Evolutionary conservation across 1,140 invertebrate genomes (phyloP), one percentile per base, ranked within the genome.

Genomic region (Maniola jurtina): DNA sequence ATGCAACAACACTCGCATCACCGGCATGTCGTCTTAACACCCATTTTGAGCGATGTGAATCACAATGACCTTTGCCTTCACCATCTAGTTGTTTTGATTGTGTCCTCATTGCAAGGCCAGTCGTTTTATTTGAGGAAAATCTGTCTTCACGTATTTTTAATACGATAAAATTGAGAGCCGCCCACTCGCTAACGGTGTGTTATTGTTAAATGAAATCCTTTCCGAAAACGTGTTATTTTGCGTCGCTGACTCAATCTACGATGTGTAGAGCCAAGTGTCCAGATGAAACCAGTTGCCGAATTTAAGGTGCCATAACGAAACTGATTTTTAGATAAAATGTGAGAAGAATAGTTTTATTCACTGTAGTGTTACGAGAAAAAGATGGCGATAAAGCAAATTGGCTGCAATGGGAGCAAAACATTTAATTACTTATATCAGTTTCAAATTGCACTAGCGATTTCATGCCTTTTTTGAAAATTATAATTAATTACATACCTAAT

Each of bases 141-240:
- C 70, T 62, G 15, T 62, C 6, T 15, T 10, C 15, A 16, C 11
- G 14, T 67, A 68, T 75, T 71, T 76, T n/a, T 3, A n/a, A n/a
- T n/a, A 52, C 6, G 11, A 9, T 16, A 9, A 25, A 52, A 55
- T 8, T 34, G 33, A 34, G 52, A 34, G 62, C 62, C 71, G 72
- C 83, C 84, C 74, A 86, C 86, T 68, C 71, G 72, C 61, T 88
- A 89, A 88, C 84, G 85, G 85, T 86, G 71, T 75, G 68, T 79
- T 79, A 89, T 80, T 83, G 83, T 85, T 83, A 84, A 73, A 68
- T 76, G 70, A 71, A 74, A 55, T 55, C 52, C 52, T 34, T 76
- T 68, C 75, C 71, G 70, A 81, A 82, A 85, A 86, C 84, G 61
- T 83, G 83, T 86, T 85, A 80, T 85, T 55, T 55, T 55, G 52